Evolutionary conservation across 2,888 invertebrate genomes (phyloP).

Genomic region (Tinea trinotella): DNA sequence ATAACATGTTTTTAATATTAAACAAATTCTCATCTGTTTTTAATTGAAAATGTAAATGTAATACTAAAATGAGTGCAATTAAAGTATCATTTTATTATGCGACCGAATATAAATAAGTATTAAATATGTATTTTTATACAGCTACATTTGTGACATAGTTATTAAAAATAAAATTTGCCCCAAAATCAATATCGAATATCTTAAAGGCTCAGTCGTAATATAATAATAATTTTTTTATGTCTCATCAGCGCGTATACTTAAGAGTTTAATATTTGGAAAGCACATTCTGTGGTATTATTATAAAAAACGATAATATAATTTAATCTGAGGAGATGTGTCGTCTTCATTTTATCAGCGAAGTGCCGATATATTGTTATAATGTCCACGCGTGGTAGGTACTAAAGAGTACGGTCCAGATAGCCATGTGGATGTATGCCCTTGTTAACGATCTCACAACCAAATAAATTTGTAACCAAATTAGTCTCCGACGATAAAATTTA

Average conservation of each 20-base stretch:
- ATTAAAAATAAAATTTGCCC: constrained; percentile 46
- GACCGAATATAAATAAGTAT: not conserved
- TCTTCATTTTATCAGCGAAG: constrained; percentile 60
- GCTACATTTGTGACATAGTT: constrained; percentile 36
- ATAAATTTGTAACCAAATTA: constrained; percentile 74
- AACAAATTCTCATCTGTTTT: not conserved
- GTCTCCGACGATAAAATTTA: constrained; percentile 71
- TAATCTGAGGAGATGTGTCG: constrained; percentile 56
- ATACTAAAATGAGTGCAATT: not conserved
- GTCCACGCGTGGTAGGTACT: constrained; percentile 42
- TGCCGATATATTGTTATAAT: constrained; percentile 69
- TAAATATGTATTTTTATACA: constrained; percentile 24
- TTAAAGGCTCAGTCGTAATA: constrained; percentile 26
- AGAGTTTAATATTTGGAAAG: constrained; percentile 11
- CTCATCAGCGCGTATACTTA: constrained; percentile 35
- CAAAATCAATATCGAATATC: constrained; percentile 32
- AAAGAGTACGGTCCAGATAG: constrained; percentile 59
- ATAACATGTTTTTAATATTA: not conserved
- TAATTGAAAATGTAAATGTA: not conserved
- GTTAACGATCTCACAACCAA: constrained; percentile 69
- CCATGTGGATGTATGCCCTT: constrained; percentile 64
- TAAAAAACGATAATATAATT: constrained; percentile 54
- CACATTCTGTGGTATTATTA: constrained; percentile 28
- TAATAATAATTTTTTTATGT: constrained; percentile 57
- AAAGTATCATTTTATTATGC: not conserved